Conservation (phyloP, 2,888 invertebrate species). For the Brassicogethes aeneus region DNA sequence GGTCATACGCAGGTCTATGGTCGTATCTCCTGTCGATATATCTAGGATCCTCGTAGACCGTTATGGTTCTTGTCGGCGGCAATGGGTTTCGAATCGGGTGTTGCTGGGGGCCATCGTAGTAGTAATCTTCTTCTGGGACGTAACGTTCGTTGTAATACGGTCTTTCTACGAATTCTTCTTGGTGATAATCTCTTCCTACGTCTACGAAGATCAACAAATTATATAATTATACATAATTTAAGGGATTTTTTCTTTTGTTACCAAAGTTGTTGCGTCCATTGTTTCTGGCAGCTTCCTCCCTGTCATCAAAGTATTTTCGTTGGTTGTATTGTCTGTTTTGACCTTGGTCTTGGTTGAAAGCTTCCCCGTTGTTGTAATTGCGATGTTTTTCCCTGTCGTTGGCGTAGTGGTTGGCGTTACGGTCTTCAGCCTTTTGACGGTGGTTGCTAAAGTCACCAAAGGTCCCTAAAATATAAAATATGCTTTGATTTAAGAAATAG, state of each 20-base stretch:
- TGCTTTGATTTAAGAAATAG: background rate
- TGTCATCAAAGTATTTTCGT: background rate
- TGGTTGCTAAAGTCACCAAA: conserved; percentile 28
- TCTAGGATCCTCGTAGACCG: background rate
- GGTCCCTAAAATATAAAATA: conserved; percentile 15
- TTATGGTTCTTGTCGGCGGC: background rate
- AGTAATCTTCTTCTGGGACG: background rate
- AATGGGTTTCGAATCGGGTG: background rate
- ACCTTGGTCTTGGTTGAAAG: conserved; percentile 22
- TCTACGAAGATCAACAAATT: no score
- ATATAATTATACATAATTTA: no score
- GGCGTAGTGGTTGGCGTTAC: conserved; percentile 25
- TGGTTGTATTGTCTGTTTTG: background rate
- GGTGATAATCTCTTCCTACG: no score
- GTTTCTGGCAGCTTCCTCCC: no score
- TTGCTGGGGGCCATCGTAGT: background rate
- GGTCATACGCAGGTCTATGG: background rate
- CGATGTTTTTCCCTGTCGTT: conserved; percentile 30
- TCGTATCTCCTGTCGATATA: background rate
- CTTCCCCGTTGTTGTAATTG: conserved; percentile 30
- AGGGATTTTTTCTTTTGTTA: no score
- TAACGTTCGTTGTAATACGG: no score
- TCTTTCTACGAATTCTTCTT: no score
- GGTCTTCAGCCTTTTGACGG: conserved; percentile 25
- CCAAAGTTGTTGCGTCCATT: no score